Base-by-base conservation (phyloP, 2,888 invertebrate genomes). In the Tineola bisselliella region DNA sequence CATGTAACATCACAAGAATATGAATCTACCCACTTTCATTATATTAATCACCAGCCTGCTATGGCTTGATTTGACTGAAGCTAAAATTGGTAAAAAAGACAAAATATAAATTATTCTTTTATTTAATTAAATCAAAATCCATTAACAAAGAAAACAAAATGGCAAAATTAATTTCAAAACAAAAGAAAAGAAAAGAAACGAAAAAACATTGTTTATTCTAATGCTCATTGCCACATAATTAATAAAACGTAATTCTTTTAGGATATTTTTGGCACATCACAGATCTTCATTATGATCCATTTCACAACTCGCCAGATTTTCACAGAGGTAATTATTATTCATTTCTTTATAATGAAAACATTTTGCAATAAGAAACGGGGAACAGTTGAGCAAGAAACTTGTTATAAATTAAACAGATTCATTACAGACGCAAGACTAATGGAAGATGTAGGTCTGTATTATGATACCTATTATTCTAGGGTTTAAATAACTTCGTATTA, bases 201-300 rank as follows among this genome's bases (percentile, higher is more conserved):
- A n/a, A n/a, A n/a, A n/a, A n/a, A n/a, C n/a, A n/a, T n/a, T 31
- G 10, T 31, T 31, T 31, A 31, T 31, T 31, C 31, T 8, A 31
- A 31, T 31, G 10, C 5, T n/a, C 5, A 44, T 44, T 62, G 3
- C 48, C 12, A 56, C 48, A 59, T 60, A 60, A 25, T 31, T 61
- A 61, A 11, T 19, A 8, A 60, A 66, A 63, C 60, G 57, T 44
- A 38, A 56, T 43, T 18, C 15, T 15, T 48, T 13, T 91, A 97
- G 97, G 96, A 69, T 94, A 94, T 83, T 97, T 97, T 86, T 97
- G 97, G 97, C 97, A 97, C 88, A 94, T 97, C 79, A 95, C 96
- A 70, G 97, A 97, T 87, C 91, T 97, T 72, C 97, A 97, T 87
- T 94, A 94, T 88, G 96, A 97, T 81, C 91, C 93, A 62, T 92